Conservation (phyloP, 2,113 vertebrate species). For the Oreochromis niloticus region DNA sequence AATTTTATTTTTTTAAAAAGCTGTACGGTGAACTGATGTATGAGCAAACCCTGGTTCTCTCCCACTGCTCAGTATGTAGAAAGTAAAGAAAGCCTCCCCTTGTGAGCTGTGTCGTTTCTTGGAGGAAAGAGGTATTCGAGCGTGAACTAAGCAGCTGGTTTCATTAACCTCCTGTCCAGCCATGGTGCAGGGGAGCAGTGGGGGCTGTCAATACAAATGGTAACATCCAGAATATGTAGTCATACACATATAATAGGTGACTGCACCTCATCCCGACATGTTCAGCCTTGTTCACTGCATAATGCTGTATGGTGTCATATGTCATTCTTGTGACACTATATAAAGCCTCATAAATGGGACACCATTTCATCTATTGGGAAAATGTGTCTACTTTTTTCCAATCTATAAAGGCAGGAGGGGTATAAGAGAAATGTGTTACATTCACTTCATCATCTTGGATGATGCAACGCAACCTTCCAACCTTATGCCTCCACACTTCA, state of each 20-base stretch:
- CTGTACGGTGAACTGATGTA: neutral
- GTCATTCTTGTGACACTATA: neutral
- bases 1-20: neutral
- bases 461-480: neutral
- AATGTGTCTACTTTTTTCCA: neutral
- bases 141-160: slow-evolving; percentile 74
- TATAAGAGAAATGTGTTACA: neutral
- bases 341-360: neutral
- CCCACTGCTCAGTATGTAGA: neutral
- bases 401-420: neutral
- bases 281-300: neutral
- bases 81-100: slow-evolving; percentile 38
- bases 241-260: slow-evolving; percentile 28
- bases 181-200: slow-evolving; percentile 45
- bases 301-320: neutral
- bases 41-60: neutral
- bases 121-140: slow-evolving; percentile 49
- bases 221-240: slow-evolving; percentile 69
- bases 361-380: neutral
- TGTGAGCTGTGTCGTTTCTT: slow-evolving; percentile 56
- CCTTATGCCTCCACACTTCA: neutral
- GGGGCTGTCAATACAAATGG: slow-evolving; percentile 52
- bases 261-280: slow-evolving; percentile 14
- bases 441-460: neutral
- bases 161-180: slow-evolving; percentile 77